These are phyloP conservation scores for Rhynchophorus ferrugineus DNA, from an alignment of 1,140 invertebrate species.

Conservation along the genomic window DNA sequence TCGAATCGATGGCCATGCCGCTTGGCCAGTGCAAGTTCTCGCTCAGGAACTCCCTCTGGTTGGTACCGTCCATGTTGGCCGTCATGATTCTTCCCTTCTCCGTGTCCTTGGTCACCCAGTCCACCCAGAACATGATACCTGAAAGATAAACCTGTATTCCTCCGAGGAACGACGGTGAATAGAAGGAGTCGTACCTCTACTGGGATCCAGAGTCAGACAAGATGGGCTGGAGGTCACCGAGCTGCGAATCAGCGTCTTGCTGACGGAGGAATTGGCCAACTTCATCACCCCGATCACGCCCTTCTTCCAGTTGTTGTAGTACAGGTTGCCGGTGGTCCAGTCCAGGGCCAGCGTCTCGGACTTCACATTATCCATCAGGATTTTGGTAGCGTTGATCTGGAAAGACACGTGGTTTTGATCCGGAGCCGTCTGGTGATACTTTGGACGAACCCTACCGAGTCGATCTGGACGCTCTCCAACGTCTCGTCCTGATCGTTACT, in stretches of 20 bases:
- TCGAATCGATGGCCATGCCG: conserved; percentile 77
- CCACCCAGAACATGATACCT: conserved; percentile 68
- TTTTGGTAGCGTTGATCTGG: conserved; percentile 21
- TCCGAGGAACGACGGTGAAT: not conserved
- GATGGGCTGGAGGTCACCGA: conserved; percentile 49
- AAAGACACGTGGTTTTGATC: not conserved
- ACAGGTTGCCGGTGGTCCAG: conserved; percentile 72
- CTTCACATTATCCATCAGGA: conserved; percentile 47
- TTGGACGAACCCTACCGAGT: conserved; percentile 10
- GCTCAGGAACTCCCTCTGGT: conserved; percentile 46
- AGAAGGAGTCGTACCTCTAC: conserved; percentile 27
- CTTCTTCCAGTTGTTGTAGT: conserved; percentile 68
- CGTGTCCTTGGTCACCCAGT: conserved; percentile 57
- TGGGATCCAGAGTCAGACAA: conserved; percentile 63
- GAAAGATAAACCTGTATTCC: not conserved
- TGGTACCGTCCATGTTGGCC: conserved; percentile 74
- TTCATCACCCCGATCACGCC: conserved; percentile 55
- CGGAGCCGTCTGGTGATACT: not conserved
- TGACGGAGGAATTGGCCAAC: conserved; percentile 46
- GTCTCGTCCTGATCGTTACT: conserved; percentile 49
- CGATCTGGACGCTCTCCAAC: conserved; percentile 29
- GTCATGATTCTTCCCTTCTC: conserved; percentile 52
- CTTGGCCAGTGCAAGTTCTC: conserved; percentile 72
- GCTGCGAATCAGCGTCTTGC: conserved; percentile 48
- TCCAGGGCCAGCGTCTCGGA: conserved; percentile 69